A percentile compares a stretch with the other conserved stretches of the same genome.
Conservation (phyloP, 1,140 invertebrate species). For the Drosophila pallidifrons region DNA sequence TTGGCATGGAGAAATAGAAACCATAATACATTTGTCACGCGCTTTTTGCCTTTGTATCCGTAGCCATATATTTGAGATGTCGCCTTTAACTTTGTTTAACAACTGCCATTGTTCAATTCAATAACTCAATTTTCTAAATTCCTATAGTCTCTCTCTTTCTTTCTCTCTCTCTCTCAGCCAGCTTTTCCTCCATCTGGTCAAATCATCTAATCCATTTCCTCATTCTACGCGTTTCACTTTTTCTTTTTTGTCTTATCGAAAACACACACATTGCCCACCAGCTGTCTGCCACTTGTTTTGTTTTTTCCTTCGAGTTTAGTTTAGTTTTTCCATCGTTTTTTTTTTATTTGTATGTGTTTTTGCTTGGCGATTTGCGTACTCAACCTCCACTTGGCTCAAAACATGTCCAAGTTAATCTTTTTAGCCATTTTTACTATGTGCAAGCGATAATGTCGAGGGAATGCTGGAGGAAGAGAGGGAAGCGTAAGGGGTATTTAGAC, state of each 20-base stretch:
- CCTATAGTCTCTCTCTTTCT: background rate
- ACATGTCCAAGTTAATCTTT: conserved; percentile 45
- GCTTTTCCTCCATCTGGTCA: background rate
- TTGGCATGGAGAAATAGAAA: background rate
- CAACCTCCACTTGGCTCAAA: conserved; percentile 18
- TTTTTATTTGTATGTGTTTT: background rate
- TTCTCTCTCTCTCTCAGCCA: background rate
- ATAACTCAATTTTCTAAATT: conserved; percentile 1
- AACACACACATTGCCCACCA: conserved; percentile 32
- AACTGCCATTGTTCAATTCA: background rate
- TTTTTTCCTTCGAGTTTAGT: conserved; percentile 12
- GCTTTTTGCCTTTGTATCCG: background rate
- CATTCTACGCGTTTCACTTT: conserved; percentile 29
- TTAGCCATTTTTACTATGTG: conserved; percentile 37
- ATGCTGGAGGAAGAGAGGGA: background rate
- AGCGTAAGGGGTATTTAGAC: background rate
- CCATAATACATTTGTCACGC: background rate
- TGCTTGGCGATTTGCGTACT: conserved; percentile 30
- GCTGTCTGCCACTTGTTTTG: background rate
- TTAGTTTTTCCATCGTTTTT: conserved; percentile 18
- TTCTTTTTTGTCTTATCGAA: conserved; percentile 30
- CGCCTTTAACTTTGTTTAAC: background rate
- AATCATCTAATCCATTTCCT: conserved; percentile 25
- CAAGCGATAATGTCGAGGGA: background rate
- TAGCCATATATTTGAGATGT: background rate